Evolutionary conservation across 2,113 vertebrate genomes (phyloP).

Genomic region (Pituophis catenifer): DNA sequence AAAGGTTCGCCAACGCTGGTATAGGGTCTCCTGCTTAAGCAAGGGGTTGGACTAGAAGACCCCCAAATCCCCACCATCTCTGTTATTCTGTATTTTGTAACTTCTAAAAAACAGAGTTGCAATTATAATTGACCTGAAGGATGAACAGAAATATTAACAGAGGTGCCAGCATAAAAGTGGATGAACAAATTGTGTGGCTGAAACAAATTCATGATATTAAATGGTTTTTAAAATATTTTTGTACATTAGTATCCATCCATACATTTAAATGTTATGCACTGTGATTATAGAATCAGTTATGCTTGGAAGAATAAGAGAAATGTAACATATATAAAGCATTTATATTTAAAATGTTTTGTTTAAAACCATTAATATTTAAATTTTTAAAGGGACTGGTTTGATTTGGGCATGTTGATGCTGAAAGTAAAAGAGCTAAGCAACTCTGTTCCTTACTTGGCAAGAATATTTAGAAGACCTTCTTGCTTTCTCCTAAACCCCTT

Average conservation of each 20-base stretch:
- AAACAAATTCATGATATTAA: neutral
- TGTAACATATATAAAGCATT: neutral
- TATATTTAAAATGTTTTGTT: neutral
- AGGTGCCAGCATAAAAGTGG: neutral
- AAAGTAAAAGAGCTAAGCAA: neutral
- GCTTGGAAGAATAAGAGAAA: neutral
- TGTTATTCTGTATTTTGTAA: neutral
- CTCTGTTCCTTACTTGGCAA: neutral
- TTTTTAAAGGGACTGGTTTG: neutral
- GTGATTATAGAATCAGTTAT: neutral
- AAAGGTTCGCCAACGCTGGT: no score
- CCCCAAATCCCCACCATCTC: neutral
- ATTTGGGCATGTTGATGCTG: neutral
- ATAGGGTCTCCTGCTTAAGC: no score
- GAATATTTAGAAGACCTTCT: neutral
- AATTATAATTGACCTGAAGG: neutral
- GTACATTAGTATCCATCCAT: neutral
- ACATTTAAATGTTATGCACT: neutral
- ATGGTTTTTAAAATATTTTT: neutral
- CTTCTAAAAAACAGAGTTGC: neutral
- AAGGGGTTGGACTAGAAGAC: neutral
- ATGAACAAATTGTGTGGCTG: neutral
- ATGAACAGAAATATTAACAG: neutral
- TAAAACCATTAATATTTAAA: neutral
- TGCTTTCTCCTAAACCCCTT: neutral